phyloP scores from a whole-genome alignment of 1,140 invertebrate genomes.

The Drosophila obscura region DNA sequence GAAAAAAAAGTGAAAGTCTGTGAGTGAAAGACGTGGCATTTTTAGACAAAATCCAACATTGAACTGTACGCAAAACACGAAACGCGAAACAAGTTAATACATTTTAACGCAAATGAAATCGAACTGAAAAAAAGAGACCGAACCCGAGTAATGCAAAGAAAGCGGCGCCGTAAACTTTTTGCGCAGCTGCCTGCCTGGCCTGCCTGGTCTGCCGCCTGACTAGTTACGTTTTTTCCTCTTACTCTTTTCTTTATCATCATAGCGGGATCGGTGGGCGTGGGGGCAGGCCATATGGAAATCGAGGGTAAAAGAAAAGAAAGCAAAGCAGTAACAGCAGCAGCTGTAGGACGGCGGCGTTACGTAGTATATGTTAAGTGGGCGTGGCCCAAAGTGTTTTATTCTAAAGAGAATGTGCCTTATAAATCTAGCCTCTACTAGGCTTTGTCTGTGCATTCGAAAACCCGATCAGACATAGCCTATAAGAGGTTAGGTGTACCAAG shows the following conservation, averaged over 20 bases:
- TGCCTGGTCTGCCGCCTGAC: background rate
- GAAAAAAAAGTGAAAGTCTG: constrained; percentile 75
- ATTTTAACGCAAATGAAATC: constrained; percentile 48
- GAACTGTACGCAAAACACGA: constrained; percentile 74
- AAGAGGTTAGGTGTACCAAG: constrained; percentile 84
- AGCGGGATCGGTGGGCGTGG: constrained; percentile 9
- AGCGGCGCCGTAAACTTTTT: constrained; percentile 46
- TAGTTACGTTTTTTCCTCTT: constrained; percentile 17
- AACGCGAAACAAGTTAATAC: constrained; percentile 65
- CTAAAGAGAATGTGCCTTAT: constrained; percentile 49
- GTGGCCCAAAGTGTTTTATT: background rate
- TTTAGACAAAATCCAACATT: constrained; percentile 58
- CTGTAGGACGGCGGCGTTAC: background rate
- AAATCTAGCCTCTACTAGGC: constrained; percentile 85
- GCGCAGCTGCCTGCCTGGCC: constrained; percentile 17
- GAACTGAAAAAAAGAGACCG: constrained; percentile 24
- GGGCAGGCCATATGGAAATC: background rate
- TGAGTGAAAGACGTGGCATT: constrained; percentile 68
- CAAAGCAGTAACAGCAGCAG: background rate
- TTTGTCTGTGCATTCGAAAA: constrained; percentile 82
- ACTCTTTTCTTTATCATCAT: background rate
- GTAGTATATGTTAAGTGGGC: background rate
- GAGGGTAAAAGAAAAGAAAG: constrained; percentile 9
- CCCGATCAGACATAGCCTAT: constrained; percentile 84
- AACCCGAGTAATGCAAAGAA: constrained; percentile 60